Evolutionary conservation across 2,888 invertebrate species (phyloP).

Genomic region (Hypselothyrea guttata): DNA sequence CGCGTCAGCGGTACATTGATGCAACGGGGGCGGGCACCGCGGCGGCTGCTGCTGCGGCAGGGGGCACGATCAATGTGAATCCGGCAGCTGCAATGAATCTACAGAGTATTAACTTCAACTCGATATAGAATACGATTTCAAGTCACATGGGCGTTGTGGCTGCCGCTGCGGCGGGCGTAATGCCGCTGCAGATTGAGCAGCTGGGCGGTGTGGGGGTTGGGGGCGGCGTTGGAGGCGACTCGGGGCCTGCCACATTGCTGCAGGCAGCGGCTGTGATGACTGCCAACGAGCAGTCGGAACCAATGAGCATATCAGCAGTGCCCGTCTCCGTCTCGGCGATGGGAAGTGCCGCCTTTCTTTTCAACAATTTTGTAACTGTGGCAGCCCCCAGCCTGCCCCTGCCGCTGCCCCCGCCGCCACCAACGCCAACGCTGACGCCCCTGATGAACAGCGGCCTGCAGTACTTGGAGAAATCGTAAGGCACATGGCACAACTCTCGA

Average conservation of each 20-base stretch:
- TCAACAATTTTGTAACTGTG: conserved; percentile 75
- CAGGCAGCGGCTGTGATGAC: conserved; percentile 66
- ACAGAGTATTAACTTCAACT: conserved; percentile 89
- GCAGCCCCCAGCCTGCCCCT: too few relatives aligned
- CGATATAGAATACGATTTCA: conserved; percentile 85
- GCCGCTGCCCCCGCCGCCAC: conserved; percentile 51
- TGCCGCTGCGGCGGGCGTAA: conserved; percentile 51
- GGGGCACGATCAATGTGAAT: conserved; percentile 83
- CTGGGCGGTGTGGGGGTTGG: conserved; percentile 23
- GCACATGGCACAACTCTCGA: conserved; percentile 29
- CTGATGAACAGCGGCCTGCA: conserved; percentile 63
- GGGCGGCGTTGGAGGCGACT: conserved; percentile 19
- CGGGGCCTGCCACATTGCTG: conserved; percentile 54
- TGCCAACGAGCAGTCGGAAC: conserved; percentile 55
- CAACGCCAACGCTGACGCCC: conserved; percentile 50
- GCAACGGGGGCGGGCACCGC: conserved; percentile 70
- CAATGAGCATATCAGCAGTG: conserved; percentile 71
- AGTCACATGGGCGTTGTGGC: conserved; percentile 66
- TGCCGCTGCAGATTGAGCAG: conserved; percentile 44
- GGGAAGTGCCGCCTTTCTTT: conserved; percentile 67
- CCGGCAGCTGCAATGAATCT: conserved; percentile 86
- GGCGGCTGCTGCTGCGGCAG: conserved; percentile 59
- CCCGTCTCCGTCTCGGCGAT: conserved; percentile 58
- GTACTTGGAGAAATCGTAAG: conserved; percentile 64
- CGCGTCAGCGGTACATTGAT: conserved; percentile 82